phyloP scores from a whole-genome alignment of 2,888 invertebrate species.

The Andrena trimmerana region DNA sequence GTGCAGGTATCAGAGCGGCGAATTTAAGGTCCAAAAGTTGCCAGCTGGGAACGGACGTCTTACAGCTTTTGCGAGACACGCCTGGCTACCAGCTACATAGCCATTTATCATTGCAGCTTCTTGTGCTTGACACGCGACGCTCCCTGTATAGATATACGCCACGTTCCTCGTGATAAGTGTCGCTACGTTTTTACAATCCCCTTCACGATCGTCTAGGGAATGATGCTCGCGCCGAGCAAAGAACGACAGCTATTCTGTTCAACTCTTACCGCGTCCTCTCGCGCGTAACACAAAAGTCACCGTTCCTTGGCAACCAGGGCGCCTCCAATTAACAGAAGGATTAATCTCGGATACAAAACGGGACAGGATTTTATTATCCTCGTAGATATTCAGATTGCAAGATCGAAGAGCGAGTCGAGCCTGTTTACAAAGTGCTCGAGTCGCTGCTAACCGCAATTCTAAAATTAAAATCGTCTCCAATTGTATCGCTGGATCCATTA shows the following conservation, averaged over 20 bases:
- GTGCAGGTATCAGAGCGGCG: neutral
- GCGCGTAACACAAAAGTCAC: neutral
- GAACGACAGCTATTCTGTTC: neutral
- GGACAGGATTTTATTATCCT: neutral
- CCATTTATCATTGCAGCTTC: conserved; percentile 59
- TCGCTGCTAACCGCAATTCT: neutral
- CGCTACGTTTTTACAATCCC: conserved; percentile 11
- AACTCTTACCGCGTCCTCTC: neutral
- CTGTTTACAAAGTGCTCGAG: conserved; percentile 8
- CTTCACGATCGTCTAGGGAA: neutral
- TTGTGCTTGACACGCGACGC: conserved; percentile 46
- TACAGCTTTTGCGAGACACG: conserved; percentile 25
- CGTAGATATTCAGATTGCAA: neutral
- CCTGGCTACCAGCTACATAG: conserved; percentile 10
- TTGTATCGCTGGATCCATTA: neutral
- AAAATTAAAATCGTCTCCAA: conserved; percentile 6
- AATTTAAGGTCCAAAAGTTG: conserved; percentile 1
- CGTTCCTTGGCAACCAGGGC: neutral
- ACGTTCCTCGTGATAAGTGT: conserved; percentile 8
- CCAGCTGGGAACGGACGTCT: conserved; percentile 7
- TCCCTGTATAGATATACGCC: conserved; percentile 59
- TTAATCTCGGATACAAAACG: neutral
- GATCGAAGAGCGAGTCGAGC: neutral
- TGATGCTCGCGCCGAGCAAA: neutral
- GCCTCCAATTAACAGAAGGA: conserved; percentile 10